Percentiles rank a stretch among this genome's conserved stretches.
These are phyloP conservation scores for Lacerta bilineata DNA, from an alignment of 2,797 vertebrate genomes.

Conservation along the genomic window DNA sequence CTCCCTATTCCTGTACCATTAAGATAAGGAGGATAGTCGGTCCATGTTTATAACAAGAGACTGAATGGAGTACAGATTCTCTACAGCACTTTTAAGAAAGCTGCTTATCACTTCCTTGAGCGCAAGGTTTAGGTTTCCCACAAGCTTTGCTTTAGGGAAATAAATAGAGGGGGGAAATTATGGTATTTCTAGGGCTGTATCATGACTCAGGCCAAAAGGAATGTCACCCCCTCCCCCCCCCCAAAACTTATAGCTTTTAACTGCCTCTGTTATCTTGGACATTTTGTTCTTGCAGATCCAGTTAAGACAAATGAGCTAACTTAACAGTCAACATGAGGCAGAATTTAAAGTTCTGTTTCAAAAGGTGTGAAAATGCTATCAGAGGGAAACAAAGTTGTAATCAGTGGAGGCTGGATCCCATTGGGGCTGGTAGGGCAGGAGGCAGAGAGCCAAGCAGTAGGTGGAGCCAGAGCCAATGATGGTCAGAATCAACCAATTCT, in stretches of 20 bases:
- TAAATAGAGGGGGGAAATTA: not conserved
- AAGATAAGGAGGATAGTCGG: no score
- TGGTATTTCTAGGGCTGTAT: constrained; percentile 13
- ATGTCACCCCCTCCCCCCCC: not conserved
- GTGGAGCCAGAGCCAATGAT: no score
- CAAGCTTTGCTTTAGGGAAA: not conserved
- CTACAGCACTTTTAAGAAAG: not conserved
- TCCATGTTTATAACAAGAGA: not conserved
- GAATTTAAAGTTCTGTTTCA: not conserved
- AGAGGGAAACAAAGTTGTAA: not conserved
- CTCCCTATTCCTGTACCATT: no score
- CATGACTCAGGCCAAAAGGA: constrained; percentile 15
- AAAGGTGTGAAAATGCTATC: not conserved
- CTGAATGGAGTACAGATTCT: no score
- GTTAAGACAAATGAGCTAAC: not conserved
- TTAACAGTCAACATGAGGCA: not conserved
- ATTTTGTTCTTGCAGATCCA: constrained; percentile 8
- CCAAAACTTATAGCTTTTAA: not conserved
- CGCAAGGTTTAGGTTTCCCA: not conserved
- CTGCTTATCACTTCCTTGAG: not conserved
- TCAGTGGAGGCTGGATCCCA: not conserved
- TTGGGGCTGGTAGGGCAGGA: no score
- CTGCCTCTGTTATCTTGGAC: not conserved
- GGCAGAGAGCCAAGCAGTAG: no score
- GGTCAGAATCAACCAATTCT: no score